A percentile compares a stretch with the other conserved stretches of the same genome.
These are phyloP conservation scores for Pseudomyrmex cubaensis DNA, from an alignment of 1,140 invertebrate genomes.

Conservation along the genomic window DNA sequence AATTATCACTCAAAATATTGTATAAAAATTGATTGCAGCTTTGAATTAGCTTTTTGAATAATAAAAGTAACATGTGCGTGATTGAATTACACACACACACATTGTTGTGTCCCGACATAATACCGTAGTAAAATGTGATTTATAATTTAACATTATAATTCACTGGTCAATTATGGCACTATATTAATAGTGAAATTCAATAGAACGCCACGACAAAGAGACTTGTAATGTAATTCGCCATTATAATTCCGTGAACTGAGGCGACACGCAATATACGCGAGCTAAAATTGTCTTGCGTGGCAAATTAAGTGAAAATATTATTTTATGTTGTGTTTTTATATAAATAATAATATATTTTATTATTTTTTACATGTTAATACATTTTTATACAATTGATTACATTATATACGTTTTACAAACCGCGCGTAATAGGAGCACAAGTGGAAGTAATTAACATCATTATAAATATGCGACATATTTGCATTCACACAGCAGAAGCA, in stretches of 20 bases:
- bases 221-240: conserved; percentile 39
- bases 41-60: conserved; percentile 39
- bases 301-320: conserved; percentile 24
- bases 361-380: too few relatives aligned
- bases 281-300: conserved; percentile 19
- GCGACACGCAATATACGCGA: neutral
- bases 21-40: neutral
- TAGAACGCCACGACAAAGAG: conserved; percentile 39
- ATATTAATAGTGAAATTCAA: conserved; percentile 57
- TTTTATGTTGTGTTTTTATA: neutral
- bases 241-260: conserved; percentile 20
- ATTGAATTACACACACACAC: conserved; percentile 50
- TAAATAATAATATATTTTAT: too few relatives aligned
- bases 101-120: conserved; percentile 19
- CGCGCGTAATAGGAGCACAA: neutral
- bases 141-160: conserved; percentile 58
- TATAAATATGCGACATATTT: conserved; percentile 8
- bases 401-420: neutral
- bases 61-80: conserved; percentile 14
- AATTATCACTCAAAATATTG: neutral
- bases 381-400: too few relatives aligned
- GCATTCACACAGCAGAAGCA: conserved; percentile 34
- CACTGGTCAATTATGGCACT: conserved; percentile 34
- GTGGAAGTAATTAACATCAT: conserved; percentile 12
- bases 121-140: conserved; percentile 24